phyloP scores from a whole-genome alignment of 2,797 vertebrate species.

The Acomys russatus region DNA sequence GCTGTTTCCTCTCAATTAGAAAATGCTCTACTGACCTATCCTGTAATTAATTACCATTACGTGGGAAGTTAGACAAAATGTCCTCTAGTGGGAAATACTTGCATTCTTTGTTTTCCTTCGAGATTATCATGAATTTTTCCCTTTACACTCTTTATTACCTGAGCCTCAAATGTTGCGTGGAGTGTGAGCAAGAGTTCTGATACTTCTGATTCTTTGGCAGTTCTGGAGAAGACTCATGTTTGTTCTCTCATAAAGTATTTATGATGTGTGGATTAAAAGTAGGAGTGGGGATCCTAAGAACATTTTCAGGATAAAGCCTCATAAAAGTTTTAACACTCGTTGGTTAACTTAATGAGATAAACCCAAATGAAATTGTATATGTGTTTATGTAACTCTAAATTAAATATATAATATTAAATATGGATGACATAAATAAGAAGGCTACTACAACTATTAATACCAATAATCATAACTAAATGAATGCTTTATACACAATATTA shows the following conservation, averaged over 20 bases:
- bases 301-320: neutral
- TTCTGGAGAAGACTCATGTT: neutral
- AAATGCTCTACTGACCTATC: conserved; percentile 27
- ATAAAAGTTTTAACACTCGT: neutral
- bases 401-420: neutral
- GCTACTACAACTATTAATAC: neutral
- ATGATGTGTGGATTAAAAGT: conserved; percentile 17
- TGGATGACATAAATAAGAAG: neutral
- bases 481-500: neutral
- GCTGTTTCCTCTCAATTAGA: conserved; percentile 59
- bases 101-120: neutral
- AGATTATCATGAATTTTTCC: neutral
- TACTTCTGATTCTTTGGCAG: neutral
- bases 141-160: conserved; percentile 53
- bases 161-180: neutral
- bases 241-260: neutral
- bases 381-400: neutral
- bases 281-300: neutral
- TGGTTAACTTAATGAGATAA: conserved; percentile 17
- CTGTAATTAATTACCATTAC: conserved; percentile 39
- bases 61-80: conserved; percentile 21
- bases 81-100: conserved; percentile 2
- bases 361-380: neutral
- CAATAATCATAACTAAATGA: neutral
- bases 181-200: accelerated